These are phyloP conservation scores for Cherax destructor DNA, from an alignment of 1,140 invertebrate genomes.

Conservation along the genomic window DNA sequence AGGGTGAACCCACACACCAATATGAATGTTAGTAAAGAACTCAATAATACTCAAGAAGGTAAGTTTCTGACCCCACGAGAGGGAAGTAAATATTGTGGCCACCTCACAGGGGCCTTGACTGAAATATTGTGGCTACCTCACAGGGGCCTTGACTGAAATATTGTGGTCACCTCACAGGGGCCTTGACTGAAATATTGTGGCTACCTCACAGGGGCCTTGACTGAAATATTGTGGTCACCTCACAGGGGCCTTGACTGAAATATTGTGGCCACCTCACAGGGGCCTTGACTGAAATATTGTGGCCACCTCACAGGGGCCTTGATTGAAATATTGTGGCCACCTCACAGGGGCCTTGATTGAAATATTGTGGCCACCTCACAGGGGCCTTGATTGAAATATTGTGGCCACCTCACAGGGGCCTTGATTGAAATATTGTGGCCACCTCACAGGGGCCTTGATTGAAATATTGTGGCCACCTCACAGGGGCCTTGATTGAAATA, in stretches of 20 bases:
- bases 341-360: background rate
- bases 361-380: background rate
- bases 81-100: background rate
- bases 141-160: background rate
- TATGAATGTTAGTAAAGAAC: background rate
- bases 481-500: no score
- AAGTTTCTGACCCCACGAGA: background rate
- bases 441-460: no score
- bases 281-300: background rate
- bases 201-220: no score
- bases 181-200: background rate
- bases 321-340: background rate
- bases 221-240: background rate
- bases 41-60: background rate
- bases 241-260: background rate
- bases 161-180: background rate
- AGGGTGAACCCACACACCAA: no score
- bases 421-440: no score
- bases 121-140: no score
- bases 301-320: background rate
- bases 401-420: no score
- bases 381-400: background rate
- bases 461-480: no score
- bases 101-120: background rate
- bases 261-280: no score